phyloP scores from a whole-genome alignment of 30 jellyfish, hydroid and myxozoan species.

The Haliclystus octoradiatus region DNA sequence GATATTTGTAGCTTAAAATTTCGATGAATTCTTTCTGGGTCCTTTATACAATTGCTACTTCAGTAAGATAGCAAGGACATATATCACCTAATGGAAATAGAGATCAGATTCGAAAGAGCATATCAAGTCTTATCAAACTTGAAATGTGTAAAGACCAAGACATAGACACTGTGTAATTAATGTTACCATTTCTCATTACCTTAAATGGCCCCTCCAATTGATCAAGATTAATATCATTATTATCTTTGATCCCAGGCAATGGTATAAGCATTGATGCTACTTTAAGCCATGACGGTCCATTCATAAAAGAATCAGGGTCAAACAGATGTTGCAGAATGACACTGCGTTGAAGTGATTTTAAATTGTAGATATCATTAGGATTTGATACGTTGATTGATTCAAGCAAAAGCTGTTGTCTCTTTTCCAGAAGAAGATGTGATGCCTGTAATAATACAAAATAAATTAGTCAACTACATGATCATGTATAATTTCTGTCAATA shows the following conservation, averaged over 20 bases:
- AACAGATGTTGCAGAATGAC: constrained; percentile 57
- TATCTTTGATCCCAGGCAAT: neutral
- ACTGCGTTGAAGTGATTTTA: constrained; percentile 30
- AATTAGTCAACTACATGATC: neutral
- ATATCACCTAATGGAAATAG: too few species aligned
- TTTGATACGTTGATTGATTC: neutral
- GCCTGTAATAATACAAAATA: constrained; percentile 17
- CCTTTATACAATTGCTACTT: too few species aligned
- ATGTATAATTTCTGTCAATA: too few species aligned
- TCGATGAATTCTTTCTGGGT: too few species aligned
- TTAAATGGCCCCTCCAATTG: neutral
- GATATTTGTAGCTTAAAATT: too few species aligned
- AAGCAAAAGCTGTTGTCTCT: constrained; percentile 10
- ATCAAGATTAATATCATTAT: neutral
- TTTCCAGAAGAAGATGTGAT: constrained; percentile 58
- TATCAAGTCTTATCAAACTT: too few species aligned
- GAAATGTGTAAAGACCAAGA: too few species aligned
- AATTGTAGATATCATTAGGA: neutral
- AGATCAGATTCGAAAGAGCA: too few species aligned
- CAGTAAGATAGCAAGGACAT: too few species aligned
- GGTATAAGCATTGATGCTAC: neutral
- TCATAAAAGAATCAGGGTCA: constrained; percentile 51
- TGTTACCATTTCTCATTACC: too few species aligned
- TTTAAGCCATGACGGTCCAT: constrained; percentile 89
- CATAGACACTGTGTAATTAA: too few species aligned